Percentiles rank a stretch among this genome's conserved stretches.
Evolutionary conservation across 92 coral and sea anemone species (phyloP).

Genomic region (Phymanthus crucifer): DNA sequence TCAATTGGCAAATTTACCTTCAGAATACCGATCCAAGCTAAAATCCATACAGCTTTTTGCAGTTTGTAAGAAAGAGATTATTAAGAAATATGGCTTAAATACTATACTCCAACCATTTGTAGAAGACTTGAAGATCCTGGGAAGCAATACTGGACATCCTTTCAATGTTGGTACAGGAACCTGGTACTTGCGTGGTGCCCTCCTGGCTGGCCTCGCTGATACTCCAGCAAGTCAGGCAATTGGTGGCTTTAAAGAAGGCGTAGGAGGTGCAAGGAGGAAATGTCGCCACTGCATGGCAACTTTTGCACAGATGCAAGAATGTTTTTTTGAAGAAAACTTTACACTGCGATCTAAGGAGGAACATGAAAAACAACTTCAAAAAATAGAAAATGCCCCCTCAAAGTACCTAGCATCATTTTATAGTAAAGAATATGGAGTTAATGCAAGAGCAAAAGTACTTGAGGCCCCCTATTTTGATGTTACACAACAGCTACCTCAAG

Average conservation of each 20-base stretch:
- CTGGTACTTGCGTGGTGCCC: slow-evolving; percentile 16
- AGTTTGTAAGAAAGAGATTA: neutral
- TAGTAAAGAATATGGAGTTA: slow-evolving; percentile 25
- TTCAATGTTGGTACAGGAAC: slow-evolving; percentile 3
- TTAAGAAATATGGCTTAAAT: slow-evolving; percentile 25
- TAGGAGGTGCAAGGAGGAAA: slow-evolving; percentile 40
- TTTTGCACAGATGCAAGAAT: slow-evolving; percentile 30
- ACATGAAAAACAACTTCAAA: slow-evolving; percentile 12
- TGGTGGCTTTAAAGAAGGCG: slow-evolving; percentile 49
- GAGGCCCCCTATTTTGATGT: slow-evolving; percentile 27
- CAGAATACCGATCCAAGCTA: slow-evolving; percentile 18
- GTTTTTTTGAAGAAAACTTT: slow-evolving; percentile 23
- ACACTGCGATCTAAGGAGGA: neutral
- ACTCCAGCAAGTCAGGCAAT: slow-evolving; percentile 44
- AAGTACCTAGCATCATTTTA: slow-evolving; percentile 6
- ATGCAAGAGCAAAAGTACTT: neutral
- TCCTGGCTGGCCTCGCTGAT: slow-evolving; percentile 44
- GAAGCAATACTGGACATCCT: slow-evolving; percentile 23
- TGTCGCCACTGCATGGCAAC: slow-evolving; percentile 36
- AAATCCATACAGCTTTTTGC: slow-evolving; percentile 39
- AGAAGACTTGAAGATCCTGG: slow-evolving; percentile 23
- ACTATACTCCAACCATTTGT: slow-evolving; percentile 31
- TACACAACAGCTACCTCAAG: slow-evolving; percentile 31
- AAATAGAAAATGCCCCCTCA: slow-evolving; percentile 15
- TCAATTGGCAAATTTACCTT: slow-evolving; percentile 23